Base-by-base conservation (phyloP, 2,888 invertebrate genomes). In the Stenotaenia linearis region DNA sequence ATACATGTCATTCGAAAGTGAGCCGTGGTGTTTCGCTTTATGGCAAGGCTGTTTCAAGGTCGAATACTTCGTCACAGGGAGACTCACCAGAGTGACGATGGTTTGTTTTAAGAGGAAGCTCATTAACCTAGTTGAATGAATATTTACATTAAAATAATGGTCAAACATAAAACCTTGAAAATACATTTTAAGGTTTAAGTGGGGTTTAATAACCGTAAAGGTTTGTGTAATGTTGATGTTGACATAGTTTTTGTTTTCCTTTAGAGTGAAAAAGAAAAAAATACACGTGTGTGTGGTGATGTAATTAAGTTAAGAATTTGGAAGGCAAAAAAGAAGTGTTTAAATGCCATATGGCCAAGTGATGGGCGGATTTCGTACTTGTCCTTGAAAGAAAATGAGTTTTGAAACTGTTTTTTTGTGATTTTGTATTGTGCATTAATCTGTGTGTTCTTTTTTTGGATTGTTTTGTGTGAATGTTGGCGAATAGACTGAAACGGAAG, bases 381-480 rank as follows among this genome's bases (percentile, higher is more conserved):
- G 69, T 25, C 69, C 69, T 69, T 69, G 69, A 69, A n/a, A 50
- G 69, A 6, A 25, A 50, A 50, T 50, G 9, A 69, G 10, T 69
- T 69, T 69, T 28, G 25, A 25, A 69, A 25, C 23, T 69, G 23
- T 69, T 69, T n/a, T n/a, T 69, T 25, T n/a, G 25, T 69, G 21
- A 18, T 69, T 25, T 18, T 50, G 21, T 50, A 69, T 69, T 69
- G 69, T 69, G 28, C 23, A 25, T 69, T 25, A 69, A 25, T 69
- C 5, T 50, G 50, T 69, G 25, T 69, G 69, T 28, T 69, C 69
- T 69, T 69, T 69, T 50, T 69, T 15, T 69, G 28, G 10, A 3
- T 69, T 69, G 69, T 25, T 69, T 69, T 69, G 69, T 69, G 69
- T 69, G 69, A 69, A 69, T 69, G 69, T 69, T 50, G 69, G 69